phyloP scores from a whole-genome alignment of 2,888 invertebrate genomes.

The Melanophora roralis region DNA sequence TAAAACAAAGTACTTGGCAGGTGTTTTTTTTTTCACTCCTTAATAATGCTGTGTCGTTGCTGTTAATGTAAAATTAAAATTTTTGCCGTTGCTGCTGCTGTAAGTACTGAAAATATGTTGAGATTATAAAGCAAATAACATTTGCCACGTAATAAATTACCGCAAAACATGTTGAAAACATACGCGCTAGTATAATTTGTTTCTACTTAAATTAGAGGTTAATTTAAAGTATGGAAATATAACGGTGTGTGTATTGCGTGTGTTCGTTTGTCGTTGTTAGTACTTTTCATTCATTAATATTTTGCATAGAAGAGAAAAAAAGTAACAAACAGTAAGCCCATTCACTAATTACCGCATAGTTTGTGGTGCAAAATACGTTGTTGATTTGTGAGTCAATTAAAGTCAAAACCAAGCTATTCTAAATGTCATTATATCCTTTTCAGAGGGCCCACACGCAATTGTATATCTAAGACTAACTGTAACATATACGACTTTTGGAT shows the following conservation, averaged over 20 bases:
- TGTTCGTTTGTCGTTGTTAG: not conserved
- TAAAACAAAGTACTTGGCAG: constrained; percentile 53
- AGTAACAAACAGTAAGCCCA: constrained; percentile 39
- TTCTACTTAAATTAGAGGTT: constrained; percentile 40
- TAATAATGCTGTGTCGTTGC: constrained; percentile 1
- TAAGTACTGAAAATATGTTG: constrained; percentile 63
- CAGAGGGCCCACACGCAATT: not conserved
- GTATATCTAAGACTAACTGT: not conserved
- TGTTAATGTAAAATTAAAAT: constrained; percentile 36
- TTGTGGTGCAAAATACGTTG: constrained; percentile 72
- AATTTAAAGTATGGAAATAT: constrained; percentile 42
- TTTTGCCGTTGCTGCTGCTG: not conserved
- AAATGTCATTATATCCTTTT: constrained; percentile 52
- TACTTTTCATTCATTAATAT: constrained; percentile 51
- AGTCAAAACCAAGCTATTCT: constrained; percentile 71
- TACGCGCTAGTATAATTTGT: constrained; percentile 55
- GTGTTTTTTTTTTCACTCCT: constrained; percentile 56
- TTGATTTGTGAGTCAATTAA: constrained; percentile 77
- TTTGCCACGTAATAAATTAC: constrained; percentile 73
- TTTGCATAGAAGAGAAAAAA: not conserved
- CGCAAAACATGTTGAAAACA: constrained; percentile 63
- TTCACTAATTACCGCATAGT: constrained; percentile 70
- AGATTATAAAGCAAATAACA: constrained; percentile 63
- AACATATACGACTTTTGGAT: not conserved
- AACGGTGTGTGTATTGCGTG: not conserved